Percentiles rank a stretch among this genome's conserved stretches.
Conservation (phyloP, 2,888 invertebrate species). For the Dryocosmus kuriphilus region DNA sequence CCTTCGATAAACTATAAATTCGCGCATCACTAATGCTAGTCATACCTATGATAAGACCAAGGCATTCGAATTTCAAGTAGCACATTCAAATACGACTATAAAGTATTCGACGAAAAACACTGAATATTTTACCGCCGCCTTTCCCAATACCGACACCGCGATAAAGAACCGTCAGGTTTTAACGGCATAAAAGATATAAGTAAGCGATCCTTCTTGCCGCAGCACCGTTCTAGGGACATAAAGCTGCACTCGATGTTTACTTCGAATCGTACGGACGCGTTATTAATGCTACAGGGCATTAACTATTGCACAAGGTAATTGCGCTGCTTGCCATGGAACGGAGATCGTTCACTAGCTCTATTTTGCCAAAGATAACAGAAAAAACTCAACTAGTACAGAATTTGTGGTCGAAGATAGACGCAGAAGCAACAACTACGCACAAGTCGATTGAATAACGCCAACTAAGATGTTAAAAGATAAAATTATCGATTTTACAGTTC, state of each 20-base stretch:
- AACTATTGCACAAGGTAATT: slow-evolving; percentile 70
- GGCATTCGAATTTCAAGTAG: slow-evolving; percentile 14
- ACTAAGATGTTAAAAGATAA: slow-evolving; percentile 32
- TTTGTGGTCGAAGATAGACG: slow-evolving; percentile 57
- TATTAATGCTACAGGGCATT: slow-evolving; percentile 46
- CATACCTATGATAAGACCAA: slow-evolving; percentile 10
- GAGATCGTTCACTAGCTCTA: slow-evolving; percentile 59
- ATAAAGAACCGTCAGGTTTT: slow-evolving; percentile 35
- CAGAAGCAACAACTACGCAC: slow-evolving; percentile 28
- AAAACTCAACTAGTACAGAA: slow-evolving; percentile 62
- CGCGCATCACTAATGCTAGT: slow-evolving; percentile 1
- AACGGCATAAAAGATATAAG: slow-evolving; percentile 38
- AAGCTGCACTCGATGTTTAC: slow-evolving; percentile 42
- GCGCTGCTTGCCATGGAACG: slow-evolving; percentile 66
- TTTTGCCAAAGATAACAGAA: slow-evolving; percentile 62
- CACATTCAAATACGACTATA: slow-evolving; percentile 19
- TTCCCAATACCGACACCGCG: slow-evolving; percentile 22
- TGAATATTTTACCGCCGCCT: slow-evolving; percentile 19
- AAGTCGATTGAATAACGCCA: slow-evolving; percentile 18
- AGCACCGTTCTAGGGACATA: slow-evolving; percentile 35
- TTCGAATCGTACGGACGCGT: slow-evolving; percentile 46
- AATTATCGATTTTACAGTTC: slow-evolving; percentile 22
- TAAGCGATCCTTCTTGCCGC: slow-evolving; percentile 32
- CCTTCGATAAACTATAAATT: slow-evolving; percentile 51
- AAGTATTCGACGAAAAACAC: slow-evolving; percentile 27